Evolutionary conservation across 2,113 vertebrate species (phyloP).

Genomic region (Sceloporus tristichus): DNA sequence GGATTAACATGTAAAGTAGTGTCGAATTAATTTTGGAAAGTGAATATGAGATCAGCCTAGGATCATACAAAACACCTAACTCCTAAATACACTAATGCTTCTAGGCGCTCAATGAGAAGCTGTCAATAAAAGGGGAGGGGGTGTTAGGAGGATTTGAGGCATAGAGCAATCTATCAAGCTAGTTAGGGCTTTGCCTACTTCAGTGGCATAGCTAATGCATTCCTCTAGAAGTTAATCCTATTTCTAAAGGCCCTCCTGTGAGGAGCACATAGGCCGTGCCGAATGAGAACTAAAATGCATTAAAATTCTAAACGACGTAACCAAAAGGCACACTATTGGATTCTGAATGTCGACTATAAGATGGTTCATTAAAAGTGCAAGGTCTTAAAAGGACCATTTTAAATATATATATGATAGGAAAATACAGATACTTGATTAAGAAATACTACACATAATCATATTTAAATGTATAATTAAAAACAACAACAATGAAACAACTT

Average conservation of each 20-base stretch:
- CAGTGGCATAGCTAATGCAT: constrained; percentile 84
- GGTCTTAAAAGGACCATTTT: constrained; percentile 65
- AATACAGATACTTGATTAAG: constrained; percentile 31
- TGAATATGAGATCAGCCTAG: constrained; percentile 84
- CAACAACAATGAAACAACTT: not conserved
- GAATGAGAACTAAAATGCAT: constrained; percentile 82
- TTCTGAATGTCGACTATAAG: constrained; percentile 73
- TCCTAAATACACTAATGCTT: constrained; percentile 83
- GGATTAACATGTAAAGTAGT: constrained; percentile 90
- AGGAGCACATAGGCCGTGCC: constrained; percentile 80
- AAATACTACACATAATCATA: constrained; percentile 57
- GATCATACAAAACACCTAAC: constrained; percentile 85
- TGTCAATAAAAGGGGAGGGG: constrained; percentile 76
- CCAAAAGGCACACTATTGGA: constrained; percentile 83
- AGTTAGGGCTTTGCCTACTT: constrained; percentile 76
- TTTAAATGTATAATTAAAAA: not conserved
- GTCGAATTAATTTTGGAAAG: constrained; percentile 90
- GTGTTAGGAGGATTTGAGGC: constrained; percentile 79
- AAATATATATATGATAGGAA: constrained; percentile 27
- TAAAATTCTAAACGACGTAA: constrained; percentile 85
- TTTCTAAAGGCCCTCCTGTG: constrained; percentile 86
- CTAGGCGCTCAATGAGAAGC: constrained; percentile 82
- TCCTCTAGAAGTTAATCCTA: constrained; percentile 90
- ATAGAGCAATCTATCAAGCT: constrained; percentile 82
- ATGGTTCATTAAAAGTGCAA: constrained; percentile 75